Evolutionary conservation across 1,140 invertebrate genomes (phyloP).

Genomic region (Campoletis sonorensis): DNA sequence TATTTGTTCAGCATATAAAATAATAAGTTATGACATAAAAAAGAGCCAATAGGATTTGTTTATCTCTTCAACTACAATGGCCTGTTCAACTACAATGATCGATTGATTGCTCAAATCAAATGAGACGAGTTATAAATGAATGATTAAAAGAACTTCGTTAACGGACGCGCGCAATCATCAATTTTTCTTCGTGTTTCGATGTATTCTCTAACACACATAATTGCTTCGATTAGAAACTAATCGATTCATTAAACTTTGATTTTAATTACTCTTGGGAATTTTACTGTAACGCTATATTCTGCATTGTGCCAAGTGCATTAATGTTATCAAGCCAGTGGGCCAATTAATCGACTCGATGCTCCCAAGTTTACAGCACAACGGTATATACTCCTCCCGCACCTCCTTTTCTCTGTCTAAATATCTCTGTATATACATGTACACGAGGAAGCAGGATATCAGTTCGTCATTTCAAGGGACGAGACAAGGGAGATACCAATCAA

Average conservation of each 20-base stretch:
- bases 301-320: neutral
- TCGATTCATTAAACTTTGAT: neutral
- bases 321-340: neutral
- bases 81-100: too few species aligned
- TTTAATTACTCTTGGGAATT: neutral
- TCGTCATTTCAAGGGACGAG: neutral
- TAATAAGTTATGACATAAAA: too few species aligned
- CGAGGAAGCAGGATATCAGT: neutral
- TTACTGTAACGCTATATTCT: neutral
- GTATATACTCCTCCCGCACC: neutral
- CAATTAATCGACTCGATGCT: constrained; percentile 24
- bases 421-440: neutral
- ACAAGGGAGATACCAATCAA: neutral
- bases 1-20: too few species aligned
- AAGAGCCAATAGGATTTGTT: too few species aligned
- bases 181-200: too few species aligned
- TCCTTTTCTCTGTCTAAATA: neutral
- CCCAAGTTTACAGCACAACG: neutral
- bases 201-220: too few species aligned
- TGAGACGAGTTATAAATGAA: too few species aligned
- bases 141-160: too few species aligned
- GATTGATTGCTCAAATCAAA: too few species aligned
- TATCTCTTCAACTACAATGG: too few species aligned
- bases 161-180: too few species aligned
- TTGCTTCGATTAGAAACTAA: neutral